Conservation (phyloP, 2,797 vertebrate species). For the Poecilia velifera region DNA sequence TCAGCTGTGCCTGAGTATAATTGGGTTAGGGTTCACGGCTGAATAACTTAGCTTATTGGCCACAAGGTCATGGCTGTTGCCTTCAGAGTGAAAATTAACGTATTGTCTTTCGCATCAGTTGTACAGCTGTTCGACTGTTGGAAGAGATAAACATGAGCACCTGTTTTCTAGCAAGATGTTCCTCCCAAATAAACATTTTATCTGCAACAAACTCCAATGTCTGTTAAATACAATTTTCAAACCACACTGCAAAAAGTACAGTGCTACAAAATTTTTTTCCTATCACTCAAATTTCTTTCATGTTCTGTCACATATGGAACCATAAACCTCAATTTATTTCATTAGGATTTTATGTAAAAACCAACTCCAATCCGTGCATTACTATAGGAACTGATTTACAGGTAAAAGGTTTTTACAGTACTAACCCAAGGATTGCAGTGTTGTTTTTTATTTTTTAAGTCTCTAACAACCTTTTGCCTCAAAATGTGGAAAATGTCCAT, state of each 20-base stretch:
- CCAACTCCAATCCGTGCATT: not conserved
- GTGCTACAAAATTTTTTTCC: not conserved
- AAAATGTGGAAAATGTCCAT: not conserved
- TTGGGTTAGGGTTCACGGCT: slow-evolving; percentile 14
- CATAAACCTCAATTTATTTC: not conserved
- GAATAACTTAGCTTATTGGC: slow-evolving; percentile 28
- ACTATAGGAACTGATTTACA: not conserved
- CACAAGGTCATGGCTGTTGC: slow-evolving; percentile 56
- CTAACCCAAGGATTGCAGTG: not conserved
- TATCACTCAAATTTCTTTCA: not conserved
- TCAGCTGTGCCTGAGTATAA: slow-evolving; percentile 14
- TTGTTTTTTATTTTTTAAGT: not conserved
- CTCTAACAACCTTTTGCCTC: not conserved
- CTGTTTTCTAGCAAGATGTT: slow-evolving; percentile 57
- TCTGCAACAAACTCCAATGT: slow-evolving; percentile 9
- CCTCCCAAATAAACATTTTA: slow-evolving; percentile 33
- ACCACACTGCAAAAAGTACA: not conserved
- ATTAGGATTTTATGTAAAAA: not conserved
- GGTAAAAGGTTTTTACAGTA: not conserved
- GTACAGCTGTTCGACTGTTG: slow-evolving; percentile 60
- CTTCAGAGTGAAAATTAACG: slow-evolving; percentile 56
- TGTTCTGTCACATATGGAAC: not conserved
- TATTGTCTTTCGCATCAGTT: slow-evolving; percentile 75
- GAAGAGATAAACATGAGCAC: slow-evolving; percentile 54
- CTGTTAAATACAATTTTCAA: slow-evolving; percentile 15